phyloP scores from a whole-genome alignment of 2,797 vertebrate genomes.

The Yasuhikotakia modesta region DNA sequence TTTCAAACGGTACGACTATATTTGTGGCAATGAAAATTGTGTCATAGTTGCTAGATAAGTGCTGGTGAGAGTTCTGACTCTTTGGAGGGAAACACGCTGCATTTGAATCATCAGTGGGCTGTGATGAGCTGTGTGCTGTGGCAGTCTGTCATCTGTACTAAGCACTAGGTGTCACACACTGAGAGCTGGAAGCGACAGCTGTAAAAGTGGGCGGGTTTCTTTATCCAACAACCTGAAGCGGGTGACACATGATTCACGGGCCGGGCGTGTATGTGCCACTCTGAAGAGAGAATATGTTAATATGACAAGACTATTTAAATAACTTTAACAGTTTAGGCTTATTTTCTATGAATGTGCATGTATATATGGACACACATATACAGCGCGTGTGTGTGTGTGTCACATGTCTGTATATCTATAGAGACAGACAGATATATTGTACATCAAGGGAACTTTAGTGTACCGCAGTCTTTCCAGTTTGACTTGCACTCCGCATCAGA shows the following conservation, averaged over 20 bases:
- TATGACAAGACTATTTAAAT: neutral
- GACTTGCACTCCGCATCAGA: no score
- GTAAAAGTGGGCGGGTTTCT: slow-evolving; percentile 4
- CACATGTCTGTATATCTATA: no score
- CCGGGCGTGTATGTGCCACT: neutral
- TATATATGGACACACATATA: neutral
- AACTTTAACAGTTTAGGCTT: neutral
- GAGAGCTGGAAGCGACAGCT: neutral
- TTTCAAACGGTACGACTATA: neutral
- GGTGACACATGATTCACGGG: slow-evolving; percentile 20
- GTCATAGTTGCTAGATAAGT: neutral
- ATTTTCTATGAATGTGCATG: neutral
- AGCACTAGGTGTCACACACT: neutral
- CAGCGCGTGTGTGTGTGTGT: no score
- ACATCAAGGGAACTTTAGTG: no score
- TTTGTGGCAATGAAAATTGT: neutral
- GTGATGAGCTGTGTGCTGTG: neutral
- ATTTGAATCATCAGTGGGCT: neutral
- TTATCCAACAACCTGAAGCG: slow-evolving; percentile 21
- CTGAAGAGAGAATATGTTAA: slow-evolving; percentile 14
- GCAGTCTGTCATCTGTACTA: neutral
- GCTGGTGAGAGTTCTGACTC: no score
- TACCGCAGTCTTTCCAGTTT: no score
- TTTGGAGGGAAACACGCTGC: neutral
- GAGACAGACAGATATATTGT: neutral